Conservation (phyloP, 23 tunicate species). For the Halocynthia aurantium region DNA sequence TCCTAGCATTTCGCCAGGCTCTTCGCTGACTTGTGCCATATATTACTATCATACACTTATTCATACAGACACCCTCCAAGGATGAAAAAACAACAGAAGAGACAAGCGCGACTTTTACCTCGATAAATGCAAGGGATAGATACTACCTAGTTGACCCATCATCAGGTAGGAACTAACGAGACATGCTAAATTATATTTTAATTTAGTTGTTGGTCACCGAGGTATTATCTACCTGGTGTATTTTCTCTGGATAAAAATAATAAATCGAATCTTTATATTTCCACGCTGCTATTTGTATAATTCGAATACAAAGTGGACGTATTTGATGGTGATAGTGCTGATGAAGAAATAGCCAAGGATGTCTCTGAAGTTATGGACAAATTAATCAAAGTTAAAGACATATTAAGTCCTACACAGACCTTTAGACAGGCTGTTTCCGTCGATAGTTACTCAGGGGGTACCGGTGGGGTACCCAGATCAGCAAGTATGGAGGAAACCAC, state of each 20-base stretch:
- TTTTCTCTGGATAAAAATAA: not conserved
- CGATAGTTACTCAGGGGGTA: not conserved
- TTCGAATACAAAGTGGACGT: not conserved
- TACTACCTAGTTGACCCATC: conserved; percentile 81
- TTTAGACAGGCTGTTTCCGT: not conserved
- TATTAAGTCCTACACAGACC: conserved; percentile 38
- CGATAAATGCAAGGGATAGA: conserved; percentile 40
- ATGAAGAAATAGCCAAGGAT: conserved; percentile 74
- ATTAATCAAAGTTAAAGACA: conserved; percentile 41
- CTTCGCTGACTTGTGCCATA: too few species aligned
- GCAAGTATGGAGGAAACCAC: conserved; percentile 57
- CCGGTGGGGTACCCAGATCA: not conserved
- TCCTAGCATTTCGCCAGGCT: too few species aligned
- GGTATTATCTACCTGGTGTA: not conserved
- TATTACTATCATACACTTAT: too few species aligned
- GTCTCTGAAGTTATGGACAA: conserved; percentile 65
- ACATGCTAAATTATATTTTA: not conserved
- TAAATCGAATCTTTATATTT: conserved; percentile 3
- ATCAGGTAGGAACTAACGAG: conserved; percentile 35
- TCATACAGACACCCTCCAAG: too few species aligned
- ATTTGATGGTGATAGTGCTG: conserved; percentile 31
- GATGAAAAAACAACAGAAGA: too few species aligned
- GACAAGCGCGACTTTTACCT: too few species aligned
- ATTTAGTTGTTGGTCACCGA: not conserved
- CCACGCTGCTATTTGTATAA: conserved; percentile 38